A percentile compares a stretch with the other conserved stretches of the same genome.
Conservation (phyloP, 2,113 vertebrate species). For the Dipodomys merriami region DNA sequence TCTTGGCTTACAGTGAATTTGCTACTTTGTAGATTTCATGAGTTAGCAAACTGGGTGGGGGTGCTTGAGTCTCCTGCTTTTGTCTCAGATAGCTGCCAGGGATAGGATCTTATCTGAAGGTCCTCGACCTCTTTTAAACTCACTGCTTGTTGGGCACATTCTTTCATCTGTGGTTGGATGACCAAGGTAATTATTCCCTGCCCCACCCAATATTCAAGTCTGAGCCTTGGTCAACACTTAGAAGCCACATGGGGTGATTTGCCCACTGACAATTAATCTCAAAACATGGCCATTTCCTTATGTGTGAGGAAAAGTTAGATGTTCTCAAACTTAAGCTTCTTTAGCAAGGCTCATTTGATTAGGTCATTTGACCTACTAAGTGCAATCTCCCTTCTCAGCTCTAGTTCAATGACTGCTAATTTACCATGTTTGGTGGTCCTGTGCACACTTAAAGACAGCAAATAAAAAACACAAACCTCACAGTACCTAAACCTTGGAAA, state of each 20-base stretch:
- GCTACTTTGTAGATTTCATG: too few relatives aligned
- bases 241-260: not conserved
- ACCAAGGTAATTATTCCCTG: not conserved
- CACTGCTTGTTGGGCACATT: not conserved
- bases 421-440: not conserved
- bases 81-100: too few relatives aligned
- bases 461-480: not conserved
- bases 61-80: too few relatives aligned
- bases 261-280: not conserved
- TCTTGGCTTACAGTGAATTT: too few relatives aligned
- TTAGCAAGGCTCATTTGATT: not conserved
- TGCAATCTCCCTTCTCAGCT: not conserved
- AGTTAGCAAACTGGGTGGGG: too few relatives aligned
- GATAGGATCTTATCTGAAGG: not conserved
- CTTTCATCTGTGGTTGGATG: not conserved
- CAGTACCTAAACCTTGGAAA: not conserved
- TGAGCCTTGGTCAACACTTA: not conserved
- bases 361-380: fast-evolving
- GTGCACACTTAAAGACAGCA: not conserved
- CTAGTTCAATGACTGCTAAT: not conserved
- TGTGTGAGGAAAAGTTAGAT: not conserved
- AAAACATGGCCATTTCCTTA: not conserved
- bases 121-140: not conserved
- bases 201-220: not conserved
- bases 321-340: not conserved